Evolutionary conservation across 2,888 invertebrate species (phyloP), one percentile per base, ranked within the genome.

Genomic region (Lasioglossum lativentre): DNA sequence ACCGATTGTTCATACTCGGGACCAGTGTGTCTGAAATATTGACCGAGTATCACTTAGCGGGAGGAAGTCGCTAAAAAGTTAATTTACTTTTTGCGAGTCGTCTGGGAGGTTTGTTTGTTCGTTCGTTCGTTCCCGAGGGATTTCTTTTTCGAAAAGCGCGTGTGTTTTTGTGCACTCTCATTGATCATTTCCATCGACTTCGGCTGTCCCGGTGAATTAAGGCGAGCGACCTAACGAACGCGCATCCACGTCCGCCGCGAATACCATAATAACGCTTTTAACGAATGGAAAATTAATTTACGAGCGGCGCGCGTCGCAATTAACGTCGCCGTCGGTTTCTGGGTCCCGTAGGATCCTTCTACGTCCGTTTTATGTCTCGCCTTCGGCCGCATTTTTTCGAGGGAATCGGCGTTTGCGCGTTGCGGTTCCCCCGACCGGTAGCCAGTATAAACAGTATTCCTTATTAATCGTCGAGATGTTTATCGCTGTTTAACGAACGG

Each of bases 381-480:
- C 84, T 84, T 85, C 70, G 23, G 30, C 63, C 72, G 59, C 76
- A 80, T 72, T 80, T 78, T n/a, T 72, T 70, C 45, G 59, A 40
- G 42, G 40, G 66, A 78, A 72, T 78, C 80, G 79, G 70, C 72
- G 68, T 4, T 52, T 45, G 76, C 27, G 34, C 66, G 76, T 52
- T 52, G 47, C 16, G 38, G 42, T n/a, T 40, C 34, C 47, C 23
- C 23, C 52, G 84, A 56, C 80, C 63, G 79, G 71, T 66, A 75
- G 34, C 75, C 75, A 80, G 80, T 38, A 34, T 75, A 85, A 88
- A 79, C 79, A 72, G 81, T 75, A 88, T 85, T 75, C 80, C 80
- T 86, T 89, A 89, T 90, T 90, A 90, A 90, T 90, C 83, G 87
- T 27, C 68, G 42, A 83, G 82, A 83, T 85, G 82, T 86, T 89